Percentiles rank a stretch among this genome's conserved stretches.
phyloP scores from a whole-genome alignment of 2,888 invertebrate species.

The Ornithoptera alexandrae region DNA sequence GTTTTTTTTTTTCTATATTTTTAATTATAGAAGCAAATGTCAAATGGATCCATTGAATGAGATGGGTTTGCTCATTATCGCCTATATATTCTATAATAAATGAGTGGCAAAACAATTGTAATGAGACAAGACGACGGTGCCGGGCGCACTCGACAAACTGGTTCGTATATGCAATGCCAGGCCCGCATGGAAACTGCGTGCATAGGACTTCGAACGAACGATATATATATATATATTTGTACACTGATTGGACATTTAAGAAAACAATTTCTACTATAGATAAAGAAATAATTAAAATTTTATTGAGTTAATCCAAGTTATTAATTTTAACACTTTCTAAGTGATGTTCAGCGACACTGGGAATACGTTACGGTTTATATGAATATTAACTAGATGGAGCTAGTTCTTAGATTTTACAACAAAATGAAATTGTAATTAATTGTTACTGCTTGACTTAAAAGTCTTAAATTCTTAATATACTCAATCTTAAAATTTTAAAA shows the following conservation, averaged over 20 bases:
- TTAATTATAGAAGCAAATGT: neutral
- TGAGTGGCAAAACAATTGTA: slow-evolving; percentile 29
- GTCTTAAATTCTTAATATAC: neutral
- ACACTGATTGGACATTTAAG: neutral
- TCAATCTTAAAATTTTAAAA: neutral
- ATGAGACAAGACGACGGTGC: slow-evolving; percentile 19
- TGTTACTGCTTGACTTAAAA: neutral
- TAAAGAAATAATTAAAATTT: too few relatives aligned
- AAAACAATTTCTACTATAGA: too few relatives aligned
- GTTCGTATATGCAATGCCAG: slow-evolving; percentile 19
- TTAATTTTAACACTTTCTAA: too few relatives aligned
- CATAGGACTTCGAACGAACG: neutral
- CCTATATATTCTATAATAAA: slow-evolving; percentile 25
- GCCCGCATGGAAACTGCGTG: slow-evolving; percentile 6
- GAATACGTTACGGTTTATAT: too few relatives aligned
- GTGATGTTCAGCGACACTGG: too few relatives aligned
- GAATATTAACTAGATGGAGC: too few relatives aligned
- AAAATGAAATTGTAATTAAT: neutral
- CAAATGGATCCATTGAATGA: slow-evolving; percentile 8
- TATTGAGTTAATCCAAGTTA: too few relatives aligned
- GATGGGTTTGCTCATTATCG: slow-evolving; percentile 18
- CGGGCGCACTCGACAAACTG: slow-evolving; percentile 12
- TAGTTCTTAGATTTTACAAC: too few relatives aligned
- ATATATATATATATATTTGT: neutral
- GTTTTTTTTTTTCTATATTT: neutral